Evolutionary conservation across 2,113 vertebrate genomes (phyloP).

Genomic region (Nyctibius bracteatus): DNA sequence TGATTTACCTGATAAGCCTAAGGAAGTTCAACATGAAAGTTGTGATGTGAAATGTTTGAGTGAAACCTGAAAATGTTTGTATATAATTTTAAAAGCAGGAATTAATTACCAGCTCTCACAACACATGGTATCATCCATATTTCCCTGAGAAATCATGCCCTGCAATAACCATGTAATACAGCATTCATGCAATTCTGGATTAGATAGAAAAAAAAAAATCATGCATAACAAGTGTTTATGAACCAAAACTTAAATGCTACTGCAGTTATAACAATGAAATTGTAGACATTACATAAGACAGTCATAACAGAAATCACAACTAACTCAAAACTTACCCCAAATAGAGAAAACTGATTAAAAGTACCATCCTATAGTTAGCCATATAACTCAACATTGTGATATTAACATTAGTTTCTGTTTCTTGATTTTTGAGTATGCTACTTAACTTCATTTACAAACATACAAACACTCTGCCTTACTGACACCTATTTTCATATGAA

Average conservation of each 20-base stretch:
- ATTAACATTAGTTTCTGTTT: not conserved
- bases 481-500: not conserved
- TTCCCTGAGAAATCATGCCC: constrained; percentile 58
- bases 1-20: not conserved
- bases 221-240: not conserved
- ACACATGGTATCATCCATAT: not conserved
- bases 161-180: not conserved
- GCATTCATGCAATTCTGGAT: not conserved
- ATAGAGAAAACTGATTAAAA: not conserved
- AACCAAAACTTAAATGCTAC: not conserved
- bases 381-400: not conserved
- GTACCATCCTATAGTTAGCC: not conserved
- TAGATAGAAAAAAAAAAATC: not conserved
- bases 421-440: not conserved
- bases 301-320: not conserved
- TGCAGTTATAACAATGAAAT: not conserved
- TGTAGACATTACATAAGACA: not conserved
- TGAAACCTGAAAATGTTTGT: not conserved
- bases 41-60: not conserved
- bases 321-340: not conserved
- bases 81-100: not conserved
- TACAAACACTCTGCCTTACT: not conserved
- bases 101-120: constrained; percentile 8
- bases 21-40: not conserved
- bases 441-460: not conserved